Conservation (phyloP, 2,888 invertebrate species). For the Ophion slaviceki region DNA sequence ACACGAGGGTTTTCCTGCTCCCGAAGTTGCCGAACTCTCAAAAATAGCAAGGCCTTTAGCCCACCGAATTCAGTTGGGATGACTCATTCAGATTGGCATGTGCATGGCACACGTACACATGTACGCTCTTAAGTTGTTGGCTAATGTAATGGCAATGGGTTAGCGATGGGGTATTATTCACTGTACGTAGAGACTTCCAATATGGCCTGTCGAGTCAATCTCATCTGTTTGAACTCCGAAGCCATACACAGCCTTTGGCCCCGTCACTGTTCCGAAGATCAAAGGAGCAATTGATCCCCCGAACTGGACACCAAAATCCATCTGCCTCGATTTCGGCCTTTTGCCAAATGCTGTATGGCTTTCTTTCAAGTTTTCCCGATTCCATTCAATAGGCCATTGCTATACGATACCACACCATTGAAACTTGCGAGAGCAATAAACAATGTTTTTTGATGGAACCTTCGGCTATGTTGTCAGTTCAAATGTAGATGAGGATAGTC, state of each 20-base stretch:
- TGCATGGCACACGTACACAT: not conserved
- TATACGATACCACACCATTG: too few relatives aligned
- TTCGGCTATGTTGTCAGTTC: too few relatives aligned
- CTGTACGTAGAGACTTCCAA: conserved; percentile 34
- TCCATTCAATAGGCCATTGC: not conserved
- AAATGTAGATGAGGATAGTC: too few relatives aligned
- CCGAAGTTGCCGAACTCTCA: not conserved
- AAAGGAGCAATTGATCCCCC: conserved; percentile 51
- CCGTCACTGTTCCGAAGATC: conserved; percentile 35
- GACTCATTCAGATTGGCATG: not conserved
- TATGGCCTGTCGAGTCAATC: conserved; percentile 24
- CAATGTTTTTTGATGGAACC: too few relatives aligned
- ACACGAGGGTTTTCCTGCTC: not conserved
- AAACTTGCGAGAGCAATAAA: too few relatives aligned
- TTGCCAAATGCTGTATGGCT: conserved; percentile 5
- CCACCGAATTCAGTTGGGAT: conserved; percentile 1
- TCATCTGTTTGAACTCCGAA: conserved; percentile 34
- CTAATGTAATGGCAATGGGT: conserved; percentile 6
- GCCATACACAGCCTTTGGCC: conserved; percentile 6
- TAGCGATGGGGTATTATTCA: conserved; percentile 23
- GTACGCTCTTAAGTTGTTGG: not conserved
- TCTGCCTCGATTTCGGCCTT: conserved; percentile 25
- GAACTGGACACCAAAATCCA: conserved; percentile 2
- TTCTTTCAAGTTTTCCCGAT: not conserved
- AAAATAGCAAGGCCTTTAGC: conserved; percentile 12